These are phyloP conservation scores for Carpatolechia fugitivella DNA, from an alignment of 2,888 invertebrate species.

Conservation along the genomic window DNA sequence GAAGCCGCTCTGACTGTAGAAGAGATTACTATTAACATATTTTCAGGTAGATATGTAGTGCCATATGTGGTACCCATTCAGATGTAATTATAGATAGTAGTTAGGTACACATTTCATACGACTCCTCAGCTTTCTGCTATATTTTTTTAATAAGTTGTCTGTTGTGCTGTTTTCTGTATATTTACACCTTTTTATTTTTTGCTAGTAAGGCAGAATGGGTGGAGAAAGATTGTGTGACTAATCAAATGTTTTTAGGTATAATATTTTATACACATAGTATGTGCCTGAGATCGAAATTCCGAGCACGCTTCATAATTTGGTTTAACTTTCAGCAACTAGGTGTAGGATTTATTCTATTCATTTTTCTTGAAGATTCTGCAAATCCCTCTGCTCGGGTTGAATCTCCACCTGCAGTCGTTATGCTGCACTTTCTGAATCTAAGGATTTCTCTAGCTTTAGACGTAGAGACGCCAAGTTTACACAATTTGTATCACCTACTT, in stretches of 20 bases:
- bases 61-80: too few relatives aligned
- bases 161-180: too few relatives aligned
- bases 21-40: slow-evolving; percentile 32
- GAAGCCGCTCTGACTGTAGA: slow-evolving; percentile 33
- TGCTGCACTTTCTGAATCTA: slow-evolving; percentile 41
- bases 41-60: slow-evolving; percentile 4
- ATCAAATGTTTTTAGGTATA: too few relatives aligned
- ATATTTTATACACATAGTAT: too few relatives aligned
- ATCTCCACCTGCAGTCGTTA: slow-evolving; percentile 42
- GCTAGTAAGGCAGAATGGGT: too few relatives aligned
- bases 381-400: slow-evolving; percentile 46
- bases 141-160: too few relatives aligned
- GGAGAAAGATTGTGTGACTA: too few relatives aligned
- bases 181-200: too few relatives aligned
- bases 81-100: too few relatives aligned
- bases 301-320: slow-evolving; percentile 26
- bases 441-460: slow-evolving; percentile 31
- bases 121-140: too few relatives aligned
- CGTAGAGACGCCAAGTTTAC: slow-evolving; percentile 28
- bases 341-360: slow-evolving; percentile 43
- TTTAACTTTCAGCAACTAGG: slow-evolving; percentile 33
- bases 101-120: too few relatives aligned
- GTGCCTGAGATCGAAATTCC: slow-evolving; percentile 16
- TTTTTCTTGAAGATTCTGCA: slow-evolving; percentile 45
- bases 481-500: slow-evolving; percentile 19